Conservation (phyloP, 2,888 invertebrate species). For the Cheilosia vernalis region DNA sequence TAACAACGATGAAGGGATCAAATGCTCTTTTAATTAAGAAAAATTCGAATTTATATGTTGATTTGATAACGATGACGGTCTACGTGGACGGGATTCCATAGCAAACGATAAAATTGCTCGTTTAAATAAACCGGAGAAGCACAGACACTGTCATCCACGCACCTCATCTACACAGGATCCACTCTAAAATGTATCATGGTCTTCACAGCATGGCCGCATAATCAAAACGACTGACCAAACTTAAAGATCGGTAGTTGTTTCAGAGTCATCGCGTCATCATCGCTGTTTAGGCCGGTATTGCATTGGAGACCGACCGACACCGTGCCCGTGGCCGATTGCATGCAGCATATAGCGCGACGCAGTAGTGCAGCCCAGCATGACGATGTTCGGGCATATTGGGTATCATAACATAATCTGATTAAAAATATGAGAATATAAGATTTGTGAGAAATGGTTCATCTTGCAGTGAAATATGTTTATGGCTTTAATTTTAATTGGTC, state of each 20-base stretch:
- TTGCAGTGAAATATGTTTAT: constrained; percentile 76
- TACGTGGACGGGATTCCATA: constrained; percentile 3
- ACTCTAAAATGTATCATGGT: constrained; percentile 70
- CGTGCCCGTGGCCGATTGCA: constrained; percentile 13
- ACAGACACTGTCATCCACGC: constrained; percentile 37
- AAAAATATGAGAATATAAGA: constrained; percentile 75
- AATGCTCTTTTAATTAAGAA: constrained; percentile 70
- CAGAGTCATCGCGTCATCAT: constrained; percentile 62
- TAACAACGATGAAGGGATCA: constrained; percentile 58
- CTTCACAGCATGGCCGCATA: constrained; percentile 52
- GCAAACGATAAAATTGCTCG: constrained; percentile 40
- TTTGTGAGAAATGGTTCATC: constrained; percentile 77
- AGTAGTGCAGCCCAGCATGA: constrained; percentile 65
- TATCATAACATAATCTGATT: constrained; percentile 75
- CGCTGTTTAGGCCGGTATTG: constrained; percentile 44
- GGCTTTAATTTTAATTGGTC: constrained; percentile 76
- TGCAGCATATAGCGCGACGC: constrained; percentile 45
- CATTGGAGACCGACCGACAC: constrained; percentile 1
- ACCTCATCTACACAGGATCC: constrained; percentile 33
- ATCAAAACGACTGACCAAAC: constrained; percentile 50
- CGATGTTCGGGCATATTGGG: constrained; percentile 70
- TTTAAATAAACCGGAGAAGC: constrained; percentile 14
- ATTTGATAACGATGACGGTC: constrained; percentile 61
- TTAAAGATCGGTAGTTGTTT: constrained; percentile 59
- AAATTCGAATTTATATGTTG: constrained; percentile 57